Conservation (phyloP, 2,888 invertebrate genomes). For the Caenorhabditis sinica region DNA sequence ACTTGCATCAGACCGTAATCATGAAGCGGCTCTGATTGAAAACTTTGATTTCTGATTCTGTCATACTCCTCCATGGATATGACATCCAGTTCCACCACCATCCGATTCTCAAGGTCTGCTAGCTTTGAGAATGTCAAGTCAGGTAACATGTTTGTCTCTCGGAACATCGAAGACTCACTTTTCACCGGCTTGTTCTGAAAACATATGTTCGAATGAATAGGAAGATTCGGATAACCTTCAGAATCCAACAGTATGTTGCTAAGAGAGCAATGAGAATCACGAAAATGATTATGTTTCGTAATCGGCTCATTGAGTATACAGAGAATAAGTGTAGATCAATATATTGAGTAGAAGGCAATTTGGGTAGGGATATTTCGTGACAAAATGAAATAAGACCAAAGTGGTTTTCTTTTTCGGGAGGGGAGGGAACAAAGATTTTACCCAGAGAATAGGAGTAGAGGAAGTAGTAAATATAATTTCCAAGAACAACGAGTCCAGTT, state of each 20-base stretch:
- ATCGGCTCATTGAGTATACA: constrained; percentile 7
- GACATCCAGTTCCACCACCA: constrained; percentile 30
- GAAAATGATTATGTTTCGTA: neutral
- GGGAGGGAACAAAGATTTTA: constrained; percentile 21
- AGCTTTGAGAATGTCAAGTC: constrained; percentile 47
- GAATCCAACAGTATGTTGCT: constrained; percentile 19
- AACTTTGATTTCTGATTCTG: constrained; percentile 1
- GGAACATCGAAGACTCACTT: constrained; percentile 6
- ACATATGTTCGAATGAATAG: neutral
- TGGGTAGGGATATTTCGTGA: neutral
- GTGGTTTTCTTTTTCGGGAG: constrained; percentile 10
- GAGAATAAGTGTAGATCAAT: neutral
- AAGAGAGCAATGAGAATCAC: neutral
- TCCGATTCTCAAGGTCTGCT: constrained; percentile 41
- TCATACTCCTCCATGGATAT: constrained; percentile 24
- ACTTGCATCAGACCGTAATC: constrained; percentile 1
- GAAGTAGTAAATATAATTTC: constrained; percentile 25
- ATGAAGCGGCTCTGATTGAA: neutral
- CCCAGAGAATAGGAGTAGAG: neutral
- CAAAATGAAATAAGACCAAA: constrained; percentile 7
- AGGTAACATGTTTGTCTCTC: constrained; percentile 33
- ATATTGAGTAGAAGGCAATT: constrained; percentile 2
- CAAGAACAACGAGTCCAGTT: constrained; percentile 27
- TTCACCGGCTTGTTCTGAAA: constrained; percentile 31
- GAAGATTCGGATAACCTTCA: constrained; percentile 20